Evolutionary conservation across 2,888 invertebrate species (phyloP).

Genomic region (Acrobasis suavella): DNA sequence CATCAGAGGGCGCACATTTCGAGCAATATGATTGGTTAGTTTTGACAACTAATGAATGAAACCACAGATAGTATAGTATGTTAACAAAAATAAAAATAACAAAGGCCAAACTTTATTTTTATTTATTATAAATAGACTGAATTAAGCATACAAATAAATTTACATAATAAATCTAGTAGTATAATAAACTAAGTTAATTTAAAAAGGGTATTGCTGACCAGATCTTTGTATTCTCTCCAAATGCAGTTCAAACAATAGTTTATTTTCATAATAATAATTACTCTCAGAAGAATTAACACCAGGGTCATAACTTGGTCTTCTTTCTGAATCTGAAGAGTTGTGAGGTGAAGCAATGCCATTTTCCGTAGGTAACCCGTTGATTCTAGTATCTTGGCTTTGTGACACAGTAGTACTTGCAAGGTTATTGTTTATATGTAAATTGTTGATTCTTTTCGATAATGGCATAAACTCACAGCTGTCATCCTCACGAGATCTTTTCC

Average conservation of each 20-base stretch:
- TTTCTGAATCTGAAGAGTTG: constrained; percentile 58
- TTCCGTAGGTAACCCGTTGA: constrained; percentile 55
- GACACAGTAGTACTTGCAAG: constrained; percentile 49
- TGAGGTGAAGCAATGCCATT: constrained; percentile 58
- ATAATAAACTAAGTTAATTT: too few species aligned
- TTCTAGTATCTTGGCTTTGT: constrained; percentile 60
- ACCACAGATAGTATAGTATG: background rate
- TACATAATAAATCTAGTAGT: constrained; percentile 47
- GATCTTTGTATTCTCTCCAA: constrained; percentile 89
- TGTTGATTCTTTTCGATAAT: constrained; percentile 94
- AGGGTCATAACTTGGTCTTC: constrained; percentile 85
- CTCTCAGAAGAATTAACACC: constrained; percentile 89
- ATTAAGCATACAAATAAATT: constrained; percentile 50
- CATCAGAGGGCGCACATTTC: constrained; percentile 65
- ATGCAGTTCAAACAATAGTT: constrained; percentile 92
- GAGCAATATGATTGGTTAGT: constrained; percentile 49
- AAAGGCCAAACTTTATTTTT: constrained; percentile 26
- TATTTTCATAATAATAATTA: constrained; percentile 94
- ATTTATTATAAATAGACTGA: constrained; percentile 35
- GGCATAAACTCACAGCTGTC: constrained; percentile 92
- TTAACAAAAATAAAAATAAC: constrained; percentile 32
- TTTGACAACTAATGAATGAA: constrained; percentile 27
- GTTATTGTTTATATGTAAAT: constrained; percentile 89
- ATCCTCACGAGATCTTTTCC: constrained; percentile 90
- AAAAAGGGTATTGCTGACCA: constrained; percentile 76